Evolutionary conservation across 2,797 vertebrate species (phyloP), one percentile per base, ranked within the genome.

Genomic region (Phrynocephalus guinanensis): DNA sequence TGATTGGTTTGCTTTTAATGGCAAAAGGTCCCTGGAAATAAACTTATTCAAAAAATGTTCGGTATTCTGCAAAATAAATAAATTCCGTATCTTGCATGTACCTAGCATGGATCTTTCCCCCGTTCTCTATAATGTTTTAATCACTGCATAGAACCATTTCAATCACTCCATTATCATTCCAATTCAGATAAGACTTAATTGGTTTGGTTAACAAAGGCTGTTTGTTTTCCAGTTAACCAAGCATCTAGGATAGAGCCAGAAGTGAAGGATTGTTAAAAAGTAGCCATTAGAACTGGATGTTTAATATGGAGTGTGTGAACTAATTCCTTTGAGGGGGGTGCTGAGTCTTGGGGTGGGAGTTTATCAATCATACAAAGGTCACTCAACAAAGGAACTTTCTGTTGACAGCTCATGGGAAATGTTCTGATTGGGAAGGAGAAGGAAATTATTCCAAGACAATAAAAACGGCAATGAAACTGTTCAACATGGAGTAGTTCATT

Each of bases 101-200:
- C n/a, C 33, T 87, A 63, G 79, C 68, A 92, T 0, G 10, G 90
- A 91, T 82, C 90, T 75, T 70, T 24, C 10, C 10, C 60, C 72
- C 10, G 87, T 83, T 79, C 90, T 85, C 88, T 0, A 72, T 2
- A 50, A 2, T 8, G 90, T 88, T 90, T 92, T 85, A 87, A 92
- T 87, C 80, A 83, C n/a, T 85, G 83, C 50, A 20, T n/a, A 87
- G 82, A 26, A 0, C 11, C 92, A 92, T 92, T 93, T 90, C 85
- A 71, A 13, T 22, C 88, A 82, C 0, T 79, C 15, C 1, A 77
- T 68, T 15, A 79, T 89, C 75, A 38, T n/a, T 92, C 93, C 90
- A 91, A 92, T 91, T 95, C 88, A 91, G 92, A 63, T 85, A 90
- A 83, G 44, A 48, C 24, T 83, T 89, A 44, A 92, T 87, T 56